Conservation (phyloP, 2,888 invertebrate species). For the Parnassius orleans region DNA sequence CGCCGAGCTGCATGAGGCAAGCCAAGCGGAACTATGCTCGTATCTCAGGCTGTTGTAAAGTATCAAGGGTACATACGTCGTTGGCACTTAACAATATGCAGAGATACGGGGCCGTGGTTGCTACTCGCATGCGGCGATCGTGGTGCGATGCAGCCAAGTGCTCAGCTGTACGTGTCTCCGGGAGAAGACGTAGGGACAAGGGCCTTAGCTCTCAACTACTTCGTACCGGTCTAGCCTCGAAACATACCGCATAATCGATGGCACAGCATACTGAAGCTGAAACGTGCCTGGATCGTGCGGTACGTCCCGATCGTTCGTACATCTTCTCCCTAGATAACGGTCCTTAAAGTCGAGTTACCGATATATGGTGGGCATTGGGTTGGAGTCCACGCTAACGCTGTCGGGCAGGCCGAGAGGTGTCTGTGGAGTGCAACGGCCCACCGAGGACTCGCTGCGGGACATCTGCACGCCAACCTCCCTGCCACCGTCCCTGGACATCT, state of each 20-base stretch:
- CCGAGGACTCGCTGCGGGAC: conserved; percentile 88
- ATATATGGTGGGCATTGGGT: conserved; percentile 92
- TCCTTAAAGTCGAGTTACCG: conserved; percentile 82
- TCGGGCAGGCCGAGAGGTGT: conserved; percentile 79
- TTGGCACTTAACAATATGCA: conserved; percentile 37
- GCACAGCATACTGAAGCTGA: background rate
- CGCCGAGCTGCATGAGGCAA: conserved; percentile 59
- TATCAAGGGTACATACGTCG: conserved; percentile 26
- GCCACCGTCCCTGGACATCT: conserved; percentile 58
- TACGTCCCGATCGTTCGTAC: conserved; percentile 34
- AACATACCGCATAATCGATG: conserved; percentile 11
- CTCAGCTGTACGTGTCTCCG: conserved; percentile 57
- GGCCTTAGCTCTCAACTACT: conserved; percentile 33
- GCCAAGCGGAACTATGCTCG: conserved; percentile 56
- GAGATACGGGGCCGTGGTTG: conserved; percentile 54
- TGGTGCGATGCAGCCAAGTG: conserved; percentile 73
- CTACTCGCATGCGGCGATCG: conserved; percentile 75
- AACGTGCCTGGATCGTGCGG: conserved; percentile 24
- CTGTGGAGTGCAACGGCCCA: conserved; percentile 77
- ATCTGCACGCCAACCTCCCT: conserved; percentile 76
- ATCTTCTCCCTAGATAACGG: conserved; percentile 56
- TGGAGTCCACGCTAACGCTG: conserved; percentile 93
- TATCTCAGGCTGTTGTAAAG: conserved; percentile 38
- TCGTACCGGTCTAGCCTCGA: conserved; percentile 15
- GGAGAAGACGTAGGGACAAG: conserved; percentile 53